Evolutionary conservation across 2,888 invertebrate species (phyloP), one percentile per base, ranked within the genome.

Genomic region (Ypsolopha scabrella): DNA sequence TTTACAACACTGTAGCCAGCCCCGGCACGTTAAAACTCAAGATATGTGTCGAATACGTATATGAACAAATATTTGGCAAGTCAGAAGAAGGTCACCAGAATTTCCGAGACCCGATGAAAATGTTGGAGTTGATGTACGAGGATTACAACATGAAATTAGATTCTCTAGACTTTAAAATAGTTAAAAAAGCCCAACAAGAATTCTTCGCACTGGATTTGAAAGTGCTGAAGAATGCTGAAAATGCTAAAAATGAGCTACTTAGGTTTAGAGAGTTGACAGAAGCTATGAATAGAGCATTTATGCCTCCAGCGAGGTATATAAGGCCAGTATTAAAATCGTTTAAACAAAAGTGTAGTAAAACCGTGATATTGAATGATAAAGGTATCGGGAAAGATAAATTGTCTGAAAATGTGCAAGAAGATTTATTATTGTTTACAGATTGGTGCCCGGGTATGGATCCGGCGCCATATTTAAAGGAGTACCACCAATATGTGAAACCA

Each of bases 1-100:
- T 86, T 64, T 83, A 77, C 55, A 73, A 81, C 35, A 80, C 71
- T 52, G 76, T 86, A 13, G 83, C 86, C 1, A 80, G 80, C 61
- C 80, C 76, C 4, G 62, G 57, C 52, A 80, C 75, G 13, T 63
- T 86, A 36, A 83, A 82, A 59, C 60, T 86, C 41, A 80, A 78
- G 68, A 83, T 85, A 54, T 86, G 86, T 60, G 73, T 86, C 38
- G 86, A 86, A 63, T 86, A 76, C 55, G 86, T 86, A 24, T 86
- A 85, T 53, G 82, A 85, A 64, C 73, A 83, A 68, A 62, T 86
- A 41, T 76, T 81, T 57, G 85, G 86, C 0, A 83, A 83, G 58
- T 80, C 81, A 59, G 85, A 86, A 60, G 86, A 86, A 62, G 85
- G 82, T 2, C 86, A 86, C 60, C 69, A 75, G 57, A 75, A 64